phyloP scores from a whole-genome alignment of 2,888 invertebrate species.

The Lacanobia wlatinum region DNA sequence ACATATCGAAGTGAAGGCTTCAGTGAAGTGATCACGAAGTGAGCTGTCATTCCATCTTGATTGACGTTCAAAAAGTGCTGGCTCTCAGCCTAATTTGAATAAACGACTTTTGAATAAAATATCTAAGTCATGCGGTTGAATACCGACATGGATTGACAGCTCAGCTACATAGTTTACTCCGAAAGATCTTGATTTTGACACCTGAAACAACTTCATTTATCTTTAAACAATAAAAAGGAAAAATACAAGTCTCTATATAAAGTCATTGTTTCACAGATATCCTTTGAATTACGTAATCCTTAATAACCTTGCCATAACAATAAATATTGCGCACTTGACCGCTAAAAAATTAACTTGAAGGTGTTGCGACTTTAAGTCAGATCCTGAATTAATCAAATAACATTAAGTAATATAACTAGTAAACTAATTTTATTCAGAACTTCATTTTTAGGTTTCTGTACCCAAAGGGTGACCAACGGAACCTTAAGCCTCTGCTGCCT shows the following conservation, averaged over 20 bases:
- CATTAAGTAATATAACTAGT: too few relatives aligned
- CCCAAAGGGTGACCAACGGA: too few relatives aligned
- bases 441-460: not conserved
- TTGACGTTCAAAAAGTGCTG: too few relatives aligned
- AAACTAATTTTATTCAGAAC: not conserved
- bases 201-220: not conserved
- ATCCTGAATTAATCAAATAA: constrained; percentile 4
- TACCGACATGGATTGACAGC: too few relatives aligned
- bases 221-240: constrained; percentile 3
- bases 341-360: constrained; percentile 23
- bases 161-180: too few relatives aligned
- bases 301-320: constrained; percentile 38
- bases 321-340: constrained; percentile 39
- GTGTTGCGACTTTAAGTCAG: constrained; percentile 8
- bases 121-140: too few relatives aligned
- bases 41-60: too few relatives aligned
- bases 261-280: constrained; percentile 20
- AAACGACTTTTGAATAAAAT: too few relatives aligned
- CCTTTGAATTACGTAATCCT: constrained; percentile 32
- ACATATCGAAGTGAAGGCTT: too few relatives aligned
- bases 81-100: too few relatives aligned
- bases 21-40: too few relatives aligned
- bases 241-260: not conserved
- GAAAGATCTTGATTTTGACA: not conserved
- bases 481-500: too few relatives aligned